Conservation (phyloP, 2,113 vertebrate genomes). For the Pan troglodytes region NHGRI_mPanTro3-v2.1_pri NC_086015.1:98537001-98537500, state of each 20-base stretch:
- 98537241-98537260: neutral
- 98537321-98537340: neutral
- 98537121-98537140: neutral
- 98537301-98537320: neutral
- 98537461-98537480: neutral
- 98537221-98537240: neutral
- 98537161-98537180: neutral
- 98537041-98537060: neutral
- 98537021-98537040: neutral
- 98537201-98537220: neutral
- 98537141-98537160: neutral
- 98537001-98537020: neutral
- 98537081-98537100: neutral
- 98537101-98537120: neutral
- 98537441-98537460: neutral
- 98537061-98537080: neutral
- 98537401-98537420: neutral
- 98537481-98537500: neutral
- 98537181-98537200: neutral
- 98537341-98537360: neutral
- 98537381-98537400: neutral
- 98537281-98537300: neutral
- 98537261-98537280: neutral
- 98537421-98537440: neutral
- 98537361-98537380: neutral